phyloP scores from a whole-genome alignment of 2,888 invertebrate species.

The Pollenia amentaria region DNA sequence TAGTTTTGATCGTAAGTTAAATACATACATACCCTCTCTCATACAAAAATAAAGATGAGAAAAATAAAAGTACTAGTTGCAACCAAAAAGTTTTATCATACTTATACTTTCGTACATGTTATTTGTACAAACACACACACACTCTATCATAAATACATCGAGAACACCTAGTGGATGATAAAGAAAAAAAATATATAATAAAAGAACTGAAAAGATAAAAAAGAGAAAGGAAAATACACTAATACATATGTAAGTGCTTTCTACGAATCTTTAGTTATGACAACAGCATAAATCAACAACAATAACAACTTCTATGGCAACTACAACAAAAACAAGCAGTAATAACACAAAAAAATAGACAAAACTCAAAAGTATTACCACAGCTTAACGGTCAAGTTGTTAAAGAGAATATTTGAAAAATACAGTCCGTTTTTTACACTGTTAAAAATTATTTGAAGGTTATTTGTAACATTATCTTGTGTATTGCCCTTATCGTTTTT shows the following conservation, averaged over 20 bases:
- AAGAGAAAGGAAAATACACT: constrained; percentile 11
- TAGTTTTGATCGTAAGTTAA: constrained; percentile 38
- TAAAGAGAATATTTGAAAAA: constrained; percentile 72
- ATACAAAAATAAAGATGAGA: constrained; percentile 26
- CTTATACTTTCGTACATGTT: constrained; percentile 9
- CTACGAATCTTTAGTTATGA: constrained; percentile 69
- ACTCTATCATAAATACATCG: constrained; percentile 15
- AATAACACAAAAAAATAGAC: constrained; percentile 31
- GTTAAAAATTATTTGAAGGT: not conserved
- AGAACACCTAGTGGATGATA: constrained; percentile 46
- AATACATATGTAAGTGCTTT: constrained; percentile 61
- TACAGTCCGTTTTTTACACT: constrained; percentile 47
- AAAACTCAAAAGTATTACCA: constrained; percentile 72
- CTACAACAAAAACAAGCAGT: constrained; percentile 39
- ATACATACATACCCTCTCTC: constrained; percentile 17
- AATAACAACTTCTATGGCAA: constrained; percentile 36
- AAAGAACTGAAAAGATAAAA: constrained; percentile 19
- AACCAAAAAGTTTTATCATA: constrained; percentile 41
- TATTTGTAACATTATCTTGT: no score
- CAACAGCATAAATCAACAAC: constrained; percentile 71
- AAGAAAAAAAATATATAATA: not conserved
- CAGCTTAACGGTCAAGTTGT: constrained; percentile 74
- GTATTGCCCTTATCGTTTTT: no score
- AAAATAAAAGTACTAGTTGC: constrained; percentile 37
- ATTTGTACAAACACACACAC: constrained; percentile 33